Evolutionary conservation across 2,797 vertebrate species (phyloP), one percentile per base, ranked within the genome.

Genomic region (Schizothorax lantsangensis): DNA sequence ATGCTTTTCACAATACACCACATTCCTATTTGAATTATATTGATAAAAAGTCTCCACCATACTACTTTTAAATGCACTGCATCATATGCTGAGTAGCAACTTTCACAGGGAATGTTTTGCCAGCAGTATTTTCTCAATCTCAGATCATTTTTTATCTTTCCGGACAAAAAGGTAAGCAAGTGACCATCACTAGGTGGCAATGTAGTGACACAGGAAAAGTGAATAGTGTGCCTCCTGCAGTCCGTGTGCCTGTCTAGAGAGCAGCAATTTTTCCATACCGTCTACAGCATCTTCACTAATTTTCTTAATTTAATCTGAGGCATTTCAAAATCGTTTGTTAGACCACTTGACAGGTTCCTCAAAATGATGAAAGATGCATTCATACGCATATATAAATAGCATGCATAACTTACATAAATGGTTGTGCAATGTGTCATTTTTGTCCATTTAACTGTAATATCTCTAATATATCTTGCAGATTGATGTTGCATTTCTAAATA

Each of bases 111-210:
- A 84, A 78, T 82, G 80, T 89, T 93, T 87, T 90, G 88, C 88
- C 89, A 84, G 89, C 86, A 88, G 86, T 89, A 90, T 89, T 75
- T 84, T 90, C 87, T 81, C 64, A 89, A 23, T 75, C 71, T 91
- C 81, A 57, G 85, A 83, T 88, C 36, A 19, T 88, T 87, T 79
- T 85, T 89, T 74, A 75, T 81, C 30, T 71, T 79, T 54, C 12
- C 81, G 77, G 89, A 90, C 79, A 73, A 69, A 62, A 68, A 77
- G 72, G 36, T 71, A 81, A 82, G 59, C 77, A 81, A 89, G 7
- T 57, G 49, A 73, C 57, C 23, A 88, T 95, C 96, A 96, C 95
- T 96, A 96, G 96, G 94, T 95, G 96, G 95, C 96, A 96, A 94
- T 95, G 91, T 91, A 93, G 95, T 93, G 93, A 95, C 95, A 95